Evolutionary conservation across 2,113 vertebrate genomes (phyloP), one percentile per base, ranked within the genome.

Genomic region (Nematolebias whitei): DNA sequence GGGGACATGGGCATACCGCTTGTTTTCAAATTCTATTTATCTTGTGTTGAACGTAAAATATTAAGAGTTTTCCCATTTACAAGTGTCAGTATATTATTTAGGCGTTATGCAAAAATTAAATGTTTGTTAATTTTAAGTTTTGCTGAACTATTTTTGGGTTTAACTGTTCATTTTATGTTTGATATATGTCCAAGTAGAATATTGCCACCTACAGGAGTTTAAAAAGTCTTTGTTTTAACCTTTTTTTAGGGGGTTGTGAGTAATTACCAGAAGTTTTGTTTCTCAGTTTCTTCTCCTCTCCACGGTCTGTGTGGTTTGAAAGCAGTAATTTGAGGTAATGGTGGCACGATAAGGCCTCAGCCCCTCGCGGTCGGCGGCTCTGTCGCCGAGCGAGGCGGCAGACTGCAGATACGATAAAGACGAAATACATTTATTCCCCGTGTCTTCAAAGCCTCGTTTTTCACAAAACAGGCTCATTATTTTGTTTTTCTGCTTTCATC

Each of bases 401-500:
- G 74, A 58, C 71, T 11, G 51, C 57, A 3, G 58, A 59, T 63
- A 57, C 26, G 57, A 72, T 84, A 68, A 76, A 59, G 40, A 63
- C 70, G 69, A 29, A 82, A 82, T 74, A 62, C 48, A 84, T 86
- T 79, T 74, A 55, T 83, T 50, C 65, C 47, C 59, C 74, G 41
- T 59, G 55, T 83, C 90, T 90, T 90, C 85, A 90, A 90, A 91
- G 88, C 84, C 51, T 71, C 49, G 47, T 81, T 83, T 20, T 62
- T 82, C 70, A 68, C 83, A 88, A 90, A 35, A 88, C 78, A 81
- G 76, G 74, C 80, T 82, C 68, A 91, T 88, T 83, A 84, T 85
- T 83, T 88, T 85, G 76, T 81, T 88, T 83, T 86, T 63, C 63
- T 77, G 74, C 84, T 91, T 87, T 88, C 85, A 88, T 89, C 88